A percentile compares a stretch with the other conserved stretches of the same genome.
Conservation (phyloP, 2,113 vertebrate species). For the Chiloscyllium plagiosum region DNA sequence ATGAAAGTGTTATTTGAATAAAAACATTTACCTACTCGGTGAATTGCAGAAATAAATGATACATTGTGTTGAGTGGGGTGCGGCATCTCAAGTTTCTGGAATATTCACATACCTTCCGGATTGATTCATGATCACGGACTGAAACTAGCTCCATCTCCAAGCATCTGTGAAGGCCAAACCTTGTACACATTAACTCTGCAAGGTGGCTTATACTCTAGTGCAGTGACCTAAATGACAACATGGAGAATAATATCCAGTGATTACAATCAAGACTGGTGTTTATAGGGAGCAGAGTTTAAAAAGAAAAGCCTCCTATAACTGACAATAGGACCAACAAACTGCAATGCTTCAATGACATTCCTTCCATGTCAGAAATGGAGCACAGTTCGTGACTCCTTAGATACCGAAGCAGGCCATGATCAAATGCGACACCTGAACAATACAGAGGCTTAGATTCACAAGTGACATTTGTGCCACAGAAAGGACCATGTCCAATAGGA, state of each 20-base stretch:
- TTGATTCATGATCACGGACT: neutral
- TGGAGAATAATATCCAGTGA: too few relatives aligned
- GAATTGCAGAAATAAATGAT: neutral
- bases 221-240: too few relatives aligned
- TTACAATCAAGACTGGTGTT: neutral
- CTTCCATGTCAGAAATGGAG: too few relatives aligned
- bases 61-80: neutral
- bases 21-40: slow-evolving; percentile 6
- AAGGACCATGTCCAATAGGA: too few relatives aligned
- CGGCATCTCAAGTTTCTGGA: neutral
- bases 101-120: neutral
- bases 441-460: too few relatives aligned
- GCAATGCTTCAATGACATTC: too few relatives aligned
- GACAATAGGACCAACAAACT: too few relatives aligned
- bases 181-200: neutral
- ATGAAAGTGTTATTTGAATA: slow-evolving; percentile 14
- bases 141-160: neutral
- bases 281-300: neutral
- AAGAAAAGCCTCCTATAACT: neutral
- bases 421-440: too few relatives aligned
- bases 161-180: neutral
- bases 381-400: too few relatives aligned
- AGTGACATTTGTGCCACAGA: too few relatives aligned
- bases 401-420: too few relatives aligned
- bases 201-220: neutral